Percentiles rank a stretch among this genome's conserved stretches.
Evolutionary conservation across 2,113 vertebrate genomes (phyloP).

Genomic region (Sigmodon hispidus): DNA sequence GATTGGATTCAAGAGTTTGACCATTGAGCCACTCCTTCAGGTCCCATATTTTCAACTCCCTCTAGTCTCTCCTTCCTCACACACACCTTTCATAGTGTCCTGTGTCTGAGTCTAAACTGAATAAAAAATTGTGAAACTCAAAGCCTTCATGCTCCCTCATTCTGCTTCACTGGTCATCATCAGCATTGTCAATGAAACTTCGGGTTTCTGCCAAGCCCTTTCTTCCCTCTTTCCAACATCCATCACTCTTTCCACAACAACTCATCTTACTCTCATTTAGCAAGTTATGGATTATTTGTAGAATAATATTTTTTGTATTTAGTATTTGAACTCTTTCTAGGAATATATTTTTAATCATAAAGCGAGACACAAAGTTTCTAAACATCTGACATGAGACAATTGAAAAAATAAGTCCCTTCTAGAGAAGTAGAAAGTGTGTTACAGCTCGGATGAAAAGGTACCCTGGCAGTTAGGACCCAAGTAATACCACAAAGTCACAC

Average conservation of each 20-base stretch:
- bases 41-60: neutral
- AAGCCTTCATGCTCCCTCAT: neutral
- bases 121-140: neutral
- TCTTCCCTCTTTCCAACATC: neutral
- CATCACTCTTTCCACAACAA: neutral
- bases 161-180: neutral
- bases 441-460: neutral
- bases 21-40: neutral
- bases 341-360: neutral
- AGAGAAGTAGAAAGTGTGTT: neutral
- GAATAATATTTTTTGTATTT: neutral
- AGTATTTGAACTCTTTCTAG: neutral
- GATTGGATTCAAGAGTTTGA: neutral
- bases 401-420: neutral
- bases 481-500: neutral
- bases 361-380: conserved; percentile 6
- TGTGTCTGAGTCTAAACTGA: neutral
- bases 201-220: neutral
- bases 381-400: neutral
- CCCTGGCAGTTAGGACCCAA: neutral
- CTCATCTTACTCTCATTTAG: neutral
- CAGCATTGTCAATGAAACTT: neutral
- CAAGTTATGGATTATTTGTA: conserved; percentile 11
- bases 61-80: neutral
- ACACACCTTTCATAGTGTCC: neutral